Evolutionary conservation across 2,113 vertebrate species (phyloP).

Genomic region (Saimiri boliviensis): DNA sequence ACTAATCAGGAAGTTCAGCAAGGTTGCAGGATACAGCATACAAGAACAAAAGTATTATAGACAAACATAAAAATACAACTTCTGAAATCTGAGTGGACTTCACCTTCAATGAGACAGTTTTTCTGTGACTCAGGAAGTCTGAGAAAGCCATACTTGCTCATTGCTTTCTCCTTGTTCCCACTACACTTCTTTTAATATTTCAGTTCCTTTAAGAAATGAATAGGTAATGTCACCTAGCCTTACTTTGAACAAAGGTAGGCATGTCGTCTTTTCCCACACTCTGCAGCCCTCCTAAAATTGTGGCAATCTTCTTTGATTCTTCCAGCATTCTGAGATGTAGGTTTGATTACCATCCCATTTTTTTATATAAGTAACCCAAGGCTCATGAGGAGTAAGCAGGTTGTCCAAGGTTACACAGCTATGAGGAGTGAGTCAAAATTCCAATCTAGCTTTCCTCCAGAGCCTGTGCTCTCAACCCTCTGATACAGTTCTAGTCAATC

Average conservation of each 20-base stretch:
- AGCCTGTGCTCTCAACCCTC: not conserved
- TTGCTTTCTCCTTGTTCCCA: not conserved
- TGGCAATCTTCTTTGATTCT: not conserved
- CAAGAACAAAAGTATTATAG: not conserved
- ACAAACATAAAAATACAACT: not conserved
- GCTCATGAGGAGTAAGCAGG: not conserved
- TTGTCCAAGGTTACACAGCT: not conserved
- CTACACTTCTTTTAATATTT: not conserved
- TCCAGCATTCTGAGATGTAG: not conserved
- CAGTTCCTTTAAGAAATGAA: not conserved
- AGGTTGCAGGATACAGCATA: not conserved
- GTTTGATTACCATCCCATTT: not conserved
- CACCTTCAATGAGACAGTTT: not conserved
- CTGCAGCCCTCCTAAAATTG: not conserved
- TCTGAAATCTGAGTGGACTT: not conserved
- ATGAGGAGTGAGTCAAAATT: not conserved
- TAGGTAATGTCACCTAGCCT: not conserved
- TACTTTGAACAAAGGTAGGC: not conserved
- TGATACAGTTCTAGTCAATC: not conserved
- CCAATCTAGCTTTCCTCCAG: not conserved
- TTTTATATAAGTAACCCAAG: not conserved
- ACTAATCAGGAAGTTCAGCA: not conserved
- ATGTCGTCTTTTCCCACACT: not conserved
- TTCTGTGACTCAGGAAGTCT: not conserved
- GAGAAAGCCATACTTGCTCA: not conserved